Evolutionary conservation across 2,888 invertebrate genomes (phyloP), one percentile per base, ranked within the genome.

Genomic region (Meandrusa payeni): DNA sequence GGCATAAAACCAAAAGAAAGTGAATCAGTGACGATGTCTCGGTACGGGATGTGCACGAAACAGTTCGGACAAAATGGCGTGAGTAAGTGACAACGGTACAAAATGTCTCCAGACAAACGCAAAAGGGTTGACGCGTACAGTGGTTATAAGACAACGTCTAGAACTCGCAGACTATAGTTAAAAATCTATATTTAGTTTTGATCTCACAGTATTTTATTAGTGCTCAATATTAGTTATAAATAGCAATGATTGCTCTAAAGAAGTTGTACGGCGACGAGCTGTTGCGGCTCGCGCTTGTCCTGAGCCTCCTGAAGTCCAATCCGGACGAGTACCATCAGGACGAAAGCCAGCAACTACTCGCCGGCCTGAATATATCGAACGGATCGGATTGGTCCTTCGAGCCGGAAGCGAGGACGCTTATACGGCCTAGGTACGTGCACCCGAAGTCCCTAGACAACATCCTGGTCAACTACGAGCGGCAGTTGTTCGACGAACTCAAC

Each of bases 201-300:
- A 81, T 80, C 79, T 81, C 79, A 79, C 76, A 77, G 68, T 76
- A 77, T 70, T 68, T 48, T n/a, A n/a, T 65, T 71, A 80, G 77
- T 76, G 79, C 80, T 81, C 79, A 79, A 79, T 47, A 47, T 46
- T 39, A 59, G 54, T 55, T 55, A 60, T 45, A 49, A 48, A 53
- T 34, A 34, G 47, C 45, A 46, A 95, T 95, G 95, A 89, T 95
- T 81, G 93, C 93, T 59, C 80, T 94, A 59, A 95, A 95, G 85
- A 95, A 95, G 76, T 82, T 94, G 31, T 94, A 94, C 63, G 91
- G 94, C 36, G 94, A 95, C 71, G 95, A 95, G 86, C 86, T 96
- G 62, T 78, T 96, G 52, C 92, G 95, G 73, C 83, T 96, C 57
- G 93, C 96, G 55, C 75, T 97, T 71, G 89, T 96, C 55, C 85